Evolutionary conservation across 2,113 vertebrate genomes (phyloP).

Genomic region (Tyrannus savana): DNA sequence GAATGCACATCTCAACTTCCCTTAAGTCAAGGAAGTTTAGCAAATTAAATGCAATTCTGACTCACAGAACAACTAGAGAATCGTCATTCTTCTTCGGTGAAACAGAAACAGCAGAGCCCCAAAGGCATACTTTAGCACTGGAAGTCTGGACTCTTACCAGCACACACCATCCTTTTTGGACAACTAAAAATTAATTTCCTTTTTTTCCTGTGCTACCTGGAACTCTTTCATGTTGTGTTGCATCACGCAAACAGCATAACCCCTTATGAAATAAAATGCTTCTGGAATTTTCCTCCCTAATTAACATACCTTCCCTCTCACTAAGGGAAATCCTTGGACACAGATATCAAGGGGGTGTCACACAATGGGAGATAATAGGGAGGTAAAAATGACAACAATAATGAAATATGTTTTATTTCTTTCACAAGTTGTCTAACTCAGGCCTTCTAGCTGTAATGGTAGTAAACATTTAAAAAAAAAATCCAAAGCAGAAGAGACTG

Average conservation of each 20-base stretch:
- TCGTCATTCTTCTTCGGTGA: background rate
- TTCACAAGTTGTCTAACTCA: background rate
- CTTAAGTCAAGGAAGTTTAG: background rate
- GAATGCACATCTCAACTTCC: background rate
- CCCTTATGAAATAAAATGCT: background rate
- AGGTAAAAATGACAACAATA: background rate
- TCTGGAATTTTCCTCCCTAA: background rate
- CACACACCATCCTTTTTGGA: background rate
- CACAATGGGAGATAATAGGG: background rate
- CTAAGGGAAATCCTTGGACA: background rate
- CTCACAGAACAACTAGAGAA: background rate
- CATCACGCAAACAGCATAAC: background rate
- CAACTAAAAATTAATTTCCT: background rate
- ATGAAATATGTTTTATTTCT: background rate
- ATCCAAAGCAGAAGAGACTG: background rate
- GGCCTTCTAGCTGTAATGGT: background rate
- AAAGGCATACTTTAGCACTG: background rate
- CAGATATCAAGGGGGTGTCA: background rate
- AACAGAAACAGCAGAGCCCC: background rate
- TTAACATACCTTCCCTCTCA: background rate
- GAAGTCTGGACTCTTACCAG: background rate
- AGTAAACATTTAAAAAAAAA: background rate
- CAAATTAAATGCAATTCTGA: background rate
- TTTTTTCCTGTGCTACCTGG: background rate
- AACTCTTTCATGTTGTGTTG: background rate